Evolutionary conservation across 2,113 vertebrate species (phyloP), one percentile per base, ranked within the genome.

Genomic region (Prunella fulvescens): DNA sequence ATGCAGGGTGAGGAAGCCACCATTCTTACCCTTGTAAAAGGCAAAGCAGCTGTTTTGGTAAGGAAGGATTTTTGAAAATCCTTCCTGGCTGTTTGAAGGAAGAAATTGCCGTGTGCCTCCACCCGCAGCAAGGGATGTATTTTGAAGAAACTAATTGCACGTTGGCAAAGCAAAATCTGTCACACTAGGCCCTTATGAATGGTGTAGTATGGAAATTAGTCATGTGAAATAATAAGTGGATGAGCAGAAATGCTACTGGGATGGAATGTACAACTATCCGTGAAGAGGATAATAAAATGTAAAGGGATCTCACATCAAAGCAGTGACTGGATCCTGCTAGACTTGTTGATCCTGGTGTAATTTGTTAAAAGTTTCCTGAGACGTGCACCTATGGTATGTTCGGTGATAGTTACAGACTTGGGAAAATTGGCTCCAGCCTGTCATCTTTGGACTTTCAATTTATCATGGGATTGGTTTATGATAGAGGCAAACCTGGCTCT

Each of bases 281-380:
- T 94, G 60, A 90, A 90, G 87, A 91, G 88, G 39, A 44, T 94
- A 94, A 87, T 94, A 94, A 86, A 96, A 90, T 18, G n/a, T 83
- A 81, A 62, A 88, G 80, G 91, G 67, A 88, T 81, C 90, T 97
- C 37, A 37, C 82, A 94, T 97, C 95, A 95, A 97, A 97, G 96
- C 60, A 65, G 45, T 25, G 37, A 24, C 66, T 74, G 79, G 81
- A 93, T 88, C 95, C 92, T 96, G 93, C 90, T 94, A 1, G 37
- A 88, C 94, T 95, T 67, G 96, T 95, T 93, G 90, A 93, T 94
- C 95, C 83, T 94, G 85, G 85, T 48, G 45, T 93, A 88, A 93
- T 90, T 97, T 78, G 80, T 84, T 88, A 90, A 44, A 88, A 88
- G 64, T 84, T 94, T 91, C 86, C 88, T 12, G 44, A 84, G 86